Conservation (phyloP, 2,888 invertebrate species). For the Cerastis leucographa region DNA sequence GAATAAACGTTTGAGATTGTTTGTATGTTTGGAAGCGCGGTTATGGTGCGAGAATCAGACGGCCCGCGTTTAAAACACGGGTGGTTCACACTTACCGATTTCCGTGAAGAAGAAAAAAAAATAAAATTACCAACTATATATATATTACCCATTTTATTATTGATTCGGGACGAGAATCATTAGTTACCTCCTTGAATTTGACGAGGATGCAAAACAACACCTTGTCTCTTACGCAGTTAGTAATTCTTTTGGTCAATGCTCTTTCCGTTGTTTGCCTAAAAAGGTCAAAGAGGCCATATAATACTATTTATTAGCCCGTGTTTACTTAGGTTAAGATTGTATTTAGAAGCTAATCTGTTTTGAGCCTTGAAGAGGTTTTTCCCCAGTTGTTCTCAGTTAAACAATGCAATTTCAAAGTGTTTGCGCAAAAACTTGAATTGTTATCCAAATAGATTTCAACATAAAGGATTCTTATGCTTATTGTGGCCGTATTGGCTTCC, state of each 20-base stretch:
- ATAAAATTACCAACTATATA: no score
- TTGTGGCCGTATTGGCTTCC: slow-evolving; percentile 1
- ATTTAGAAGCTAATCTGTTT: slow-evolving; percentile 1
- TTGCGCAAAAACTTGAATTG: slow-evolving; percentile 31
- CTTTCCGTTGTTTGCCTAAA: background rate
- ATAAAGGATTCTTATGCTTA: slow-evolving; percentile 1
- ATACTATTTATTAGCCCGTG: slow-evolving; percentile 1
- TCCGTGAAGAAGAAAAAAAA: no score
- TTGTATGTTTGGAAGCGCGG: no score
- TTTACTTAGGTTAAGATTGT: slow-evolving; percentile 2
- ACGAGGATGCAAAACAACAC: no score
- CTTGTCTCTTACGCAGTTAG: background rate
- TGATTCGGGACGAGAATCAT: no score
- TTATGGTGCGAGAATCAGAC: no score
- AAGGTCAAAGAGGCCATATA: background rate
- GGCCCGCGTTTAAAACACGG: no score
- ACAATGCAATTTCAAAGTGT: slow-evolving; percentile 51
- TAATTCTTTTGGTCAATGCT: background rate
- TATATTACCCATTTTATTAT: no score
- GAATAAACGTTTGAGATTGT: no score
- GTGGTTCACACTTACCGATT: no score
- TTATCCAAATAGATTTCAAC: slow-evolving; percentile 39
- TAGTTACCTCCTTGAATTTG: no score
- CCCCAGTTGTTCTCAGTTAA: slow-evolving; percentile 33
- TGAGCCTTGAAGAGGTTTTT: slow-evolving; percentile 32